A percentile compares a stretch with the other conserved stretches of the same genome.
Evolutionary conservation across 2,797 vertebrate genomes (phyloP).

Genomic region (Amphiprion clarkii): DNA sequence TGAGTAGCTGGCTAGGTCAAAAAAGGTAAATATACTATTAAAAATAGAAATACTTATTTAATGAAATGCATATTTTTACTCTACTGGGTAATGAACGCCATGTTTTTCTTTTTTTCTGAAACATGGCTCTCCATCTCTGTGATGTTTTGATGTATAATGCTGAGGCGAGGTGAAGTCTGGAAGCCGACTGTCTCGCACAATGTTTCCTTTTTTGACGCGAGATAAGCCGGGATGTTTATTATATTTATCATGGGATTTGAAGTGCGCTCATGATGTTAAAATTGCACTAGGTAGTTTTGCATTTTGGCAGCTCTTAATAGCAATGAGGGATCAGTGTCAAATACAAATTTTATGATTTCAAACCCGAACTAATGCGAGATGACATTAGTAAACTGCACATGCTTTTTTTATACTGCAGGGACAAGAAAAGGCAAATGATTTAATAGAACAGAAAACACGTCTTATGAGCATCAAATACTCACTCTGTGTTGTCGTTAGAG

Average conservation of each 20-base stretch:
- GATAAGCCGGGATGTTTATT: conserved; percentile 20
- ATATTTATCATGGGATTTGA: background rate
- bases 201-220: background rate
- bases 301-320: conserved; percentile 26
- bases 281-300: conserved; percentile 24
- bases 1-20: no score
- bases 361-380: conserved; percentile 18
- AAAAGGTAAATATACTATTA: no score
- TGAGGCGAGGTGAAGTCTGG: background rate
- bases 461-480: no score
- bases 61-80: no score
- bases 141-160: background rate
- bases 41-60: no score
- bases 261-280: conserved; percentile 3
- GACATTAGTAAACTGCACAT: conserved; percentile 13
- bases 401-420: background rate
- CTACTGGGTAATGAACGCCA: background rate
- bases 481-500: no score
- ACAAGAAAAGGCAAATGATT: conserved; percentile 11
- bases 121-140: background rate
- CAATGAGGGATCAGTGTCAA: conserved; percentile 25
- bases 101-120: background rate
- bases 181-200: conserved; percentile 1
- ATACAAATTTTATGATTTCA: conserved; percentile 30
- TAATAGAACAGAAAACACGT: background rate